Evolutionary conservation across 2,113 vertebrate species (phyloP).

Genomic region (Petrocephalus zakoni): DNA sequence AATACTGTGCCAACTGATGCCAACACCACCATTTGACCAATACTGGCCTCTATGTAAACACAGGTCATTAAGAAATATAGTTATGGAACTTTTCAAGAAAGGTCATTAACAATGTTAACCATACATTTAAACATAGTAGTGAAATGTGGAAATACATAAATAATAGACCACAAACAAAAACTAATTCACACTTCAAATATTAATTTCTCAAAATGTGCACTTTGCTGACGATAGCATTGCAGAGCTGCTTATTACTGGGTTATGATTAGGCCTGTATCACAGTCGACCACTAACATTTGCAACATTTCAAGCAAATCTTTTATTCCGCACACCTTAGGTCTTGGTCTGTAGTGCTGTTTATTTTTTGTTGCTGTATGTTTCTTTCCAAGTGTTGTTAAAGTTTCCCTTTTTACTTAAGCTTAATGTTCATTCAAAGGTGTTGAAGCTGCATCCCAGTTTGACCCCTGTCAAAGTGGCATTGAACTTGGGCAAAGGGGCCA

Average conservation of each 20-base stretch:
- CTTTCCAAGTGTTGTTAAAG: neutral
- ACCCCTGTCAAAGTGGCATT: conserved; percentile 85
- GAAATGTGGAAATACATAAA: neutral
- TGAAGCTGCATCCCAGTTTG: conserved; percentile 87
- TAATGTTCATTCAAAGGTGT: conserved; percentile 60
- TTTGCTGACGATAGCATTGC: neutral
- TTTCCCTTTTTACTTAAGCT: neutral
- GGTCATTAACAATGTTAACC: neutral
- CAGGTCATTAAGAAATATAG: neutral
- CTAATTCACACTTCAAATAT: neutral
- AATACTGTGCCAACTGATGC: neutral
- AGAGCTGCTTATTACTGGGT: neutral
- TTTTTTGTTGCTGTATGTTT: neutral
- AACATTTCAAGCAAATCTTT: neutral
- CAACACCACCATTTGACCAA: neutral
- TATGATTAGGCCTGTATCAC: neutral
- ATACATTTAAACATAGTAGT: neutral
- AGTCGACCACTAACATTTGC: neutral
- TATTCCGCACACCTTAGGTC: neutral
- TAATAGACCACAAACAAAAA: neutral
- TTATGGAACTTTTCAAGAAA: neutral
- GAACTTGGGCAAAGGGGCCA: conserved; percentile 75
- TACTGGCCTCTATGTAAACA: neutral
- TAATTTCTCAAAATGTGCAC: neutral
- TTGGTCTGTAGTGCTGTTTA: neutral